Evolutionary conservation across 2,113 vertebrate genomes (phyloP).

Genomic region (Sialia sialis): DNA sequence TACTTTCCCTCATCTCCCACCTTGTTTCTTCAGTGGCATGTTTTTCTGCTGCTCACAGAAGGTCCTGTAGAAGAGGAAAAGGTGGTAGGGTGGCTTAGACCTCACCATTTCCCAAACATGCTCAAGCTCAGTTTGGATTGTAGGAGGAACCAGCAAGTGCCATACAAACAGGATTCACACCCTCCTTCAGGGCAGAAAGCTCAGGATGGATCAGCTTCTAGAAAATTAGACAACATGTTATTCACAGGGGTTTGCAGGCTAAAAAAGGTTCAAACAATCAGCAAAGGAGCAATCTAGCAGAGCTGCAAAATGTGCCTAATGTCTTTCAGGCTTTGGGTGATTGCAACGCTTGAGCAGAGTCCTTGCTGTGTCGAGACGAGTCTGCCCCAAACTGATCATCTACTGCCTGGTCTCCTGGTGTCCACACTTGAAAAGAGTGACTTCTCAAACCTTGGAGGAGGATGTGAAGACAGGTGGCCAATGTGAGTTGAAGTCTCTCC

Average conservation of each 20-base stretch:
- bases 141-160: neutral
- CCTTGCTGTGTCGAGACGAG: neutral
- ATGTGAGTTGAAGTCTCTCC: neutral
- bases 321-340: neutral
- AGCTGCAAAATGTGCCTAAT: neutral
- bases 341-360: neutral
- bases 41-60: fast-evolving
- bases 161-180: neutral
- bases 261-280: neutral
- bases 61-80: neutral
- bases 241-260: neutral
- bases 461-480: neutral
- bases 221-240: neutral
- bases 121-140: neutral
- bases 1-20: neutral
- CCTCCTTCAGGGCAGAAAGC: neutral
- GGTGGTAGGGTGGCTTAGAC: neutral
- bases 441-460: neutral
- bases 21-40: fast-evolving
- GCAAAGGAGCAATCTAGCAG: neutral
- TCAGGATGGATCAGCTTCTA: neutral
- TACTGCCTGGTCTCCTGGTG: neutral
- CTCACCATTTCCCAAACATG: neutral
- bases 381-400: neutral
- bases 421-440: neutral